These are phyloP conservation scores for Lagorchestes hirsutus DNA, from an alignment of 2,797 vertebrate genomes.

Conservation along the genomic window DNA sequence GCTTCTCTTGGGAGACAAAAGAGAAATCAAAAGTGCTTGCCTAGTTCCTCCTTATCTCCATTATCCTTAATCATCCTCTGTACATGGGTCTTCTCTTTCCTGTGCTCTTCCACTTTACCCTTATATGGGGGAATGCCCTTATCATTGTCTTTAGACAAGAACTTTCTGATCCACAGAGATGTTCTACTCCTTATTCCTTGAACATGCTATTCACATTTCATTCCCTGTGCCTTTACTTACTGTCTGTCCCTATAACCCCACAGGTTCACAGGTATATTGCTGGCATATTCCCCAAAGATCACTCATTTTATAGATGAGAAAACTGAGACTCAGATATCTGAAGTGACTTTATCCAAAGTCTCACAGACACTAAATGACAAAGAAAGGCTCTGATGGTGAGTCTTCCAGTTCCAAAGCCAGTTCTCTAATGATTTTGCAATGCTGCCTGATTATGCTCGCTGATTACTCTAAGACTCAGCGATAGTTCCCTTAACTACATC, in stretches of 20 bases:
- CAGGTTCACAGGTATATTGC: background rate
- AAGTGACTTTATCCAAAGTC: conserved; percentile 9
- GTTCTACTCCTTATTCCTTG: background rate
- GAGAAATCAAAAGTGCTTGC: background rate
- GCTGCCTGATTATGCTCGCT: background rate
- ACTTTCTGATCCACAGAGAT: background rate
- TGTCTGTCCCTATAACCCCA: background rate
- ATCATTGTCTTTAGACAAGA: background rate
- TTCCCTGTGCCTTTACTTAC: background rate
- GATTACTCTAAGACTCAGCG: background rate
- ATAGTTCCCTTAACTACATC: background rate
- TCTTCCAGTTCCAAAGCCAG: background rate
- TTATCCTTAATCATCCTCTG: background rate
- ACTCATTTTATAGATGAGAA: conserved; percentile 46
- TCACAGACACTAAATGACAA: background rate
- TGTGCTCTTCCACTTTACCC: background rate
- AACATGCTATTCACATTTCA: background rate
- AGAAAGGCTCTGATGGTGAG: background rate
- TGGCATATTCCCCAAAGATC: background rate
- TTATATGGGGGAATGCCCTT: background rate
- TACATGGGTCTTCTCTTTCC: background rate
- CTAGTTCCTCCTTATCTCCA: background rate
- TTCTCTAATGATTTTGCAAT: background rate
- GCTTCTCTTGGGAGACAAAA: background rate
- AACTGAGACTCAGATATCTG: background rate